phyloP scores from a whole-genome alignment of 2,113 vertebrate species.

The Odocoileus hemionus region DNA sequence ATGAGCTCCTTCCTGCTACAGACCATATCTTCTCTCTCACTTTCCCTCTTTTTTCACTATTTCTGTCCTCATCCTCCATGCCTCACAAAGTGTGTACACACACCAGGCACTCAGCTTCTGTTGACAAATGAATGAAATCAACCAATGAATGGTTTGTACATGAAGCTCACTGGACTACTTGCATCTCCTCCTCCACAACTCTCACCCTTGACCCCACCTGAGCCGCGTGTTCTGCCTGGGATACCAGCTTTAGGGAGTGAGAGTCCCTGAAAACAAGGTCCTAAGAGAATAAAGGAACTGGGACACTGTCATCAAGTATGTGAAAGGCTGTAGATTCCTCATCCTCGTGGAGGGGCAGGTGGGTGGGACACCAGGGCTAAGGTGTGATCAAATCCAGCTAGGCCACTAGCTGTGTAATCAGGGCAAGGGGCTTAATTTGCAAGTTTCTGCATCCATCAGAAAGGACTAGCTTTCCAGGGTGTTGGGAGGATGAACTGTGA shows the following conservation, averaged over 20 bases:
- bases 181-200: background rate
- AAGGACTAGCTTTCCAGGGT: background rate
- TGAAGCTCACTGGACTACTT: background rate
- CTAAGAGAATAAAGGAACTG: background rate
- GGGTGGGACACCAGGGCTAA: background rate
- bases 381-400: background rate
- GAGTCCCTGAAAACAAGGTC: background rate
- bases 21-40: background rate
- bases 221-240: background rate
- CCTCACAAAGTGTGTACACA: background rate
- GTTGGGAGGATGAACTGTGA: background rate
- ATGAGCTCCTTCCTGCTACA: background rate
- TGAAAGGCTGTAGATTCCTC: background rate
- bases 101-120: background rate
- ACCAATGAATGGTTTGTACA: background rate
- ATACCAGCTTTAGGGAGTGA: background rate
- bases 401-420: background rate
- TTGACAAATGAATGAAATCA: background rate
- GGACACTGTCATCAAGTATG: background rate
- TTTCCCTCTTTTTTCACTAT: background rate
- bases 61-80: background rate
- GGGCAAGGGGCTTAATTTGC: background rate
- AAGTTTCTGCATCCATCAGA: background rate
- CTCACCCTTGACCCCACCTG: background rate
- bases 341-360: background rate